Evolutionary conservation across 2,888 invertebrate species (phyloP).

Genomic region (Dryadula phaetusa): DNA sequence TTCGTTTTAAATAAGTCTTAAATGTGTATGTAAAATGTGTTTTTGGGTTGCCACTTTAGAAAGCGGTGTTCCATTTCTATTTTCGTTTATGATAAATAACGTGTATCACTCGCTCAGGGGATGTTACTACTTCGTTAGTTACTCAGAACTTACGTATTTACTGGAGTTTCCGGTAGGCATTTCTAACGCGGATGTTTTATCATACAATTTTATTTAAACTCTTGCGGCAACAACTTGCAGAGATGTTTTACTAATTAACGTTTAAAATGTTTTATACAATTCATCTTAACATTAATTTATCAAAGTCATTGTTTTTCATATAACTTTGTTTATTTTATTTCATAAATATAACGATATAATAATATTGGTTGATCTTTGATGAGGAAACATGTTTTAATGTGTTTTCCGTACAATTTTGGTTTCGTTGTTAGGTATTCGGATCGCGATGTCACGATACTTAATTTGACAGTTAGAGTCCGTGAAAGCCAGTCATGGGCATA

Average conservation of each 20-base stretch:
- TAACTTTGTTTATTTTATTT: background rate
- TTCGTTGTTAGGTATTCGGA: constrained; percentile 22
- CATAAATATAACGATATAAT: no score
- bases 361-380: no score
- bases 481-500: constrained; percentile 16
- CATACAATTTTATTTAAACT: constrained; percentile 33
- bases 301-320: no score
- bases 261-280: background rate
- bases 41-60: constrained; percentile 35
- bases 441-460: constrained; percentile 24
- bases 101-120: constrained; percentile 25
- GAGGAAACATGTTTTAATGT: background rate
- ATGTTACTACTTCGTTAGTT: constrained; percentile 24
- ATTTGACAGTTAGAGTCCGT: constrained; percentile 40
- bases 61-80: constrained; percentile 37
- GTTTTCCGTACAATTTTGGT: constrained; percentile 22
- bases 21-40: constrained; percentile 30
- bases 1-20: constrained; percentile 39
- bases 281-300: no score
- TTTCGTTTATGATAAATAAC: constrained; percentile 29
- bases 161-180: constrained; percentile 31
- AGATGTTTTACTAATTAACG: constrained; percentile 4
- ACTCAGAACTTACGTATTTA: constrained; percentile 32
- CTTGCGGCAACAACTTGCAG: constrained; percentile 1
- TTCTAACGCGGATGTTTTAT: constrained; percentile 33